Evolutionary conservation across 2,113 vertebrate genomes (phyloP).

Genomic region (Pelmatolapia mariae): DNA sequence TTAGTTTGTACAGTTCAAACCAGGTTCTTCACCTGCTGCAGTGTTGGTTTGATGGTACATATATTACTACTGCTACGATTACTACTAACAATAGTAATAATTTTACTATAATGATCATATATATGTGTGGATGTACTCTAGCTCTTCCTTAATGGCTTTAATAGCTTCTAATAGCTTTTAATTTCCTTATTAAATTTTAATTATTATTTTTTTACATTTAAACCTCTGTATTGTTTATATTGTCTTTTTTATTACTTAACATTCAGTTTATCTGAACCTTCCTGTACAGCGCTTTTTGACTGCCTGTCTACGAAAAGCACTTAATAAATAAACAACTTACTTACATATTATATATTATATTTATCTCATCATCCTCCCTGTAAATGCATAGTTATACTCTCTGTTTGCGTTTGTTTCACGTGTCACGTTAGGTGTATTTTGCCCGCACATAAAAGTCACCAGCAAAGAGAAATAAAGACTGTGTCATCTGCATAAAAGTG

Average conservation of each 20-base stretch:
- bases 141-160: neutral
- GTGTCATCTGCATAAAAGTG: neutral
- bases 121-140: accelerated
- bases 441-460: neutral
- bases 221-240: neutral
- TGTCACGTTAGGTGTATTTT: accelerated
- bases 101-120: neutral
- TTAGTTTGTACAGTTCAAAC: conserved; percentile 7
- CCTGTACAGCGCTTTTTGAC: accelerated
- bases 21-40: neutral
- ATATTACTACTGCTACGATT: neutral
- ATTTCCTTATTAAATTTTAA: neutral
- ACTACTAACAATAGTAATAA: neutral
- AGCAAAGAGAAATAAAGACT: neutral
- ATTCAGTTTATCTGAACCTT: neutral
- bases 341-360: neutral
- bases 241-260: neutral
- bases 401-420: neutral
- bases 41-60: neutral
- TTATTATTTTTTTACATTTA: neutral
- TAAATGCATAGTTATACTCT: neutral
- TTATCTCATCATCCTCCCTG: neutral
- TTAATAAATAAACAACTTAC: neutral
- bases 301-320: accelerated
- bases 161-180: neutral